phyloP scores from a whole-genome alignment of 2,797 vertebrate genomes.

The Arrhamphus sclerolepis region DNA sequence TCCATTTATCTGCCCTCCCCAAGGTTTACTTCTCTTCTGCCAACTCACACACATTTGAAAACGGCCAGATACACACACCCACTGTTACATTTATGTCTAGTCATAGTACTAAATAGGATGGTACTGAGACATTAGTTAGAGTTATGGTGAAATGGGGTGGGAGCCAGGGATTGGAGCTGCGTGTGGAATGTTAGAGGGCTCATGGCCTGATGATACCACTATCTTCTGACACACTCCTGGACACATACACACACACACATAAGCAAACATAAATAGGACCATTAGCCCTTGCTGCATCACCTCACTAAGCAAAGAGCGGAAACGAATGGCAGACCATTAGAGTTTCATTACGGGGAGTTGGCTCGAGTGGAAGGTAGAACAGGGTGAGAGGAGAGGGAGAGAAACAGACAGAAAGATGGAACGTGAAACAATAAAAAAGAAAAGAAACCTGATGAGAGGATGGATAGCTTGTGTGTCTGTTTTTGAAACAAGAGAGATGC shows the following conservation, averaged over 20 bases:
- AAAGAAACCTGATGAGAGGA: constrained; percentile 43
- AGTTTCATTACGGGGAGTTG: constrained; percentile 76
- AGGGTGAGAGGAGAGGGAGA: constrained; percentile 30
- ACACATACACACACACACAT: constrained; percentile 39
- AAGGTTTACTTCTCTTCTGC: constrained; percentile 35
- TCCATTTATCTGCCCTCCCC: constrained; percentile 68
- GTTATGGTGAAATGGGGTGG: constrained; percentile 40
- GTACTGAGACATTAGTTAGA: constrained; percentile 61
- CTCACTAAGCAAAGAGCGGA: constrained; percentile 74
- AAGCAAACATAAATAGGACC: constrained; percentile 62
- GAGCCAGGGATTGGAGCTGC: constrained; percentile 2
- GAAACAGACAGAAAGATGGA: constrained; percentile 24
- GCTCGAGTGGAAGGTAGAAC: constrained; percentile 62
- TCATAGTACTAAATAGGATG: constrained; percentile 52
- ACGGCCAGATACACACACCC: constrained; percentile 13
- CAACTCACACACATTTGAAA: constrained; percentile 36
- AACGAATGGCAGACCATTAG: constrained; percentile 78
- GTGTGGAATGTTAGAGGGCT: constrained; percentile 49
- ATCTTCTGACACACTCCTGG: constrained; percentile 60
- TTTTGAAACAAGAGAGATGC: constrained; percentile 23
- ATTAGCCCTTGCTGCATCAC: constrained; percentile 73
- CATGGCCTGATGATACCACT: constrained; percentile 52
- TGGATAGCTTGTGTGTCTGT: constrained; percentile 16
- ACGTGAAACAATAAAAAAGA: constrained; percentile 46
- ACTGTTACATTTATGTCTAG: constrained; percentile 23